Conservation (phyloP, 2,888 invertebrate genomes). For the Polyommatus iphigenia region DNA sequence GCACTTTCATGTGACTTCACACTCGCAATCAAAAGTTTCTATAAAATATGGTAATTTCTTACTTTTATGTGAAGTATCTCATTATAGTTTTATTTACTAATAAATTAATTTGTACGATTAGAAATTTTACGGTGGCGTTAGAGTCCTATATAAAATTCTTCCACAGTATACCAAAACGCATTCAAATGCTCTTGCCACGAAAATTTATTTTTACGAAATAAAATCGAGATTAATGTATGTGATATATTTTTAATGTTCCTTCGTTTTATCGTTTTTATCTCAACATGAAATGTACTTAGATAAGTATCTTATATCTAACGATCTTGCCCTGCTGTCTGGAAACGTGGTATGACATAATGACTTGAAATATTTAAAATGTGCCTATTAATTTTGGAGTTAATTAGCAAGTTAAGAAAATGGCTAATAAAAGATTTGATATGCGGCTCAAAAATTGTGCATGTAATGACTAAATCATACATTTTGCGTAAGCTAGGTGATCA, state of each 20-base stretch:
- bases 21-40: not conserved
- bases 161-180: not conserved
- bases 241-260: conserved; percentile 4
- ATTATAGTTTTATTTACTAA: no score
- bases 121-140: not conserved
- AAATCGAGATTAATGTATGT: conserved; percentile 11
- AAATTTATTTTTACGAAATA: conserved; percentile 7
- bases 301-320: not conserved
- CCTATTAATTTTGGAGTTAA: not conserved
- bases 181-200: conserved; percentile 2
- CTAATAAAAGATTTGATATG: not conserved
- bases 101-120: no score
- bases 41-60: not conserved
- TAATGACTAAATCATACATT: not conserved
- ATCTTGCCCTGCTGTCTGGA: not conserved
- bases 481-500: not conserved
- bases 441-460: not conserved
- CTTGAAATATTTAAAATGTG: not conserved
- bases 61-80: no score
- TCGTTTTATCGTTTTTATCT: not conserved
- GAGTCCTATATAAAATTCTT: not conserved
- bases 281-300: not conserved
- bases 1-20: not conserved
- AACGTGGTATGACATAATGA: not conserved
- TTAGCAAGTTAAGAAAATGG: not conserved